Conservation (phyloP, 2,113 vertebrate species). For the Equus przewalskii region DNA sequence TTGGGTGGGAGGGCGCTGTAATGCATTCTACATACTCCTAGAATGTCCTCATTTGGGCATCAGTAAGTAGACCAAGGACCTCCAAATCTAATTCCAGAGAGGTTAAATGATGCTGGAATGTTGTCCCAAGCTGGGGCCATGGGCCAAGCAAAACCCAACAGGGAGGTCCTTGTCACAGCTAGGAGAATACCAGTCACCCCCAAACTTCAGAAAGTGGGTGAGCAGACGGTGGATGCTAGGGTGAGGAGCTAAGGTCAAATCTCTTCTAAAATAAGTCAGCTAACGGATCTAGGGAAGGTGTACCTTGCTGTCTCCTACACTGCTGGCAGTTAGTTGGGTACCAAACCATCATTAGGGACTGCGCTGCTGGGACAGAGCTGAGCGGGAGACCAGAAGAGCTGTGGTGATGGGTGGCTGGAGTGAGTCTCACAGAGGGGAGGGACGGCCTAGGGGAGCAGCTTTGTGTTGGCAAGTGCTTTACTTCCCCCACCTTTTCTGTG, state of each 20-base stretch:
- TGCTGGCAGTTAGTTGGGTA: rapidly evolving
- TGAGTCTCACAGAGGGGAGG: rapidly evolving
- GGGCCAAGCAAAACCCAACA: neutral
- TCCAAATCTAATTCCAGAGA: neutral
- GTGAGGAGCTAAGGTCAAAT: neutral
- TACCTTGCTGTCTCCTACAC: rapidly evolving
- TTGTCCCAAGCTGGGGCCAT: neutral
- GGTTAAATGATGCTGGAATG: neutral
- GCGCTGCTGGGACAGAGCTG: rapidly evolving
- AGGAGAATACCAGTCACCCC: neutral
- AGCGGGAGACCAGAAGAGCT: neutral
- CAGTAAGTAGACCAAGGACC: neutral
- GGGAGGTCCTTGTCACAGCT: neutral
- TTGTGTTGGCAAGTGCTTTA: neutral
- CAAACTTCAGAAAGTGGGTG: neutral
- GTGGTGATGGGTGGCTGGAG: rapidly evolving
- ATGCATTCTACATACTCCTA: rapidly evolving
- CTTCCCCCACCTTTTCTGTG: neutral
- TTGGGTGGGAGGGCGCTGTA: rapidly evolving
- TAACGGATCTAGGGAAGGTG: rapidly evolving
- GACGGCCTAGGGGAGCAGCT: rapidly evolving
- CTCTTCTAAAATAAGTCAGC: neutral
- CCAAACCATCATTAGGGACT: rapidly evolving
- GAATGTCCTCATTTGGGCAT: neutral
- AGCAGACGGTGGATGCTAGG: too few species aligned